Base-by-base conservation (phyloP, 30 jellyfish, hydroid and myxozoan species). In the Hydractinia symbiolongicarpus region DNA sequence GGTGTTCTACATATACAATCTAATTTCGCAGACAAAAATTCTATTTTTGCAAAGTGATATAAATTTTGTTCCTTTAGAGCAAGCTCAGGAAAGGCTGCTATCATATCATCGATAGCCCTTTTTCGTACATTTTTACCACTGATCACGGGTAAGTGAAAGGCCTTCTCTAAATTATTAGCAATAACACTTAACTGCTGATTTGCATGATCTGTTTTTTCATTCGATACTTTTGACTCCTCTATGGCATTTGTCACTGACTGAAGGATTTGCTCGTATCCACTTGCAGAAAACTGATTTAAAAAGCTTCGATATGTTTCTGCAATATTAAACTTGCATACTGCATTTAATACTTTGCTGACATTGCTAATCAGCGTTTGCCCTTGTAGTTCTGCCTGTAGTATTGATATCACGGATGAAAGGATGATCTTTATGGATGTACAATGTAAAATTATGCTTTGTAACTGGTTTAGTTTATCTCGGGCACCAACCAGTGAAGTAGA, bases 61-160 rank as follows among this genome's bases (percentile, higher is more conserved):
- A 64, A 13, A n/a, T n/a, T n/a, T 51, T 64, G 52, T n/a, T 5
- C 8, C 19, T 4, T 51, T n/a, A n/a, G 19, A 44, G 40, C 40
- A n/a, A 51, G 52, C 19, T 64, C 17, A n/a, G 19, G 52, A 13
- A n/a, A 64, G 1, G 2, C 19, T 51, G 40, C 9, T 6, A 64
- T 64, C 74, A 64, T 64, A 64, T 64, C 74, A 64, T 64, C 74
- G 19, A 64, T 64, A n/a, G 74, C 74, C 40, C 40, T 64, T n/a
- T n/a, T n/a, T 64, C 74, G 19, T 6, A 64, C 52, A n/a, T 64
- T 51, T 64, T n/a, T 64, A n/a, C 74, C 74, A 64, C 74, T 64
- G 74, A 64, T 51, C 19, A 64, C 17, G 40, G 74, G 74, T 5
- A 51, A 64, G 40, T 64, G 17, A 64, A 64, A 64, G 19, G 74